Conservation (phyloP, 1,140 invertebrate genomes). For the Stenopsyche tienmushanensis region DNA sequence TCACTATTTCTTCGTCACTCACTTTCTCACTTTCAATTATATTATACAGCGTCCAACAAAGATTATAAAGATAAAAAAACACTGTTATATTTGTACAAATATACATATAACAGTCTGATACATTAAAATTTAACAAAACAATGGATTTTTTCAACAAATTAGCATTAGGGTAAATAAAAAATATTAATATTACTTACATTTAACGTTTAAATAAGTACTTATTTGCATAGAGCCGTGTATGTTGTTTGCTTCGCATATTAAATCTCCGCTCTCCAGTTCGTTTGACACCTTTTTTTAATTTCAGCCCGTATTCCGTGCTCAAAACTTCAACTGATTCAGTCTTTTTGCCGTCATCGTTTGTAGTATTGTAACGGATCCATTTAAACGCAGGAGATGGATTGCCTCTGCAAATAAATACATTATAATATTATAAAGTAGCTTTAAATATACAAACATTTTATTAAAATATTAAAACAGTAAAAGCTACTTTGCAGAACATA, state of each 20-base stretch:
- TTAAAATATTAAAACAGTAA: background rate
- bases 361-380: slow-evolving; percentile 26
- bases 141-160: background rate
- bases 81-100: too few species aligned
- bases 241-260: slow-evolving; percentile 76
- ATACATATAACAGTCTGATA: too few species aligned
- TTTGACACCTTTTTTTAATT: slow-evolving; percentile 60
- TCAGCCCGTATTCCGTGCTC: slow-evolving; percentile 56
- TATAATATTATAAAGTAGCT: background rate
- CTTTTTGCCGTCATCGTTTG: background rate
- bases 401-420: slow-evolving; percentile 31
- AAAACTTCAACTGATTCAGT: slow-evolving; percentile 44
- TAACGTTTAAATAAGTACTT: slow-evolving; percentile 70
- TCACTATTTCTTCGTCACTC: background rate
- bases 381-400: slow-evolving; percentile 34
- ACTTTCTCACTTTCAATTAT: too few species aligned
- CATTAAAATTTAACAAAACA: too few species aligned
- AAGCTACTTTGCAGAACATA: slow-evolving; percentile 71
- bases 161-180: background rate
- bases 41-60: too few species aligned
- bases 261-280: slow-evolving; percentile 66
- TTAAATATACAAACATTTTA: slow-evolving; percentile 1
- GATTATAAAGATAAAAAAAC: too few species aligned
- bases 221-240: slow-evolving; percentile 68
- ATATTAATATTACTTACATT: slow-evolving; percentile 72